Base-by-base conservation (phyloP, 2,888 invertebrate genomes). In the Rhabditoides inermis region DNA sequence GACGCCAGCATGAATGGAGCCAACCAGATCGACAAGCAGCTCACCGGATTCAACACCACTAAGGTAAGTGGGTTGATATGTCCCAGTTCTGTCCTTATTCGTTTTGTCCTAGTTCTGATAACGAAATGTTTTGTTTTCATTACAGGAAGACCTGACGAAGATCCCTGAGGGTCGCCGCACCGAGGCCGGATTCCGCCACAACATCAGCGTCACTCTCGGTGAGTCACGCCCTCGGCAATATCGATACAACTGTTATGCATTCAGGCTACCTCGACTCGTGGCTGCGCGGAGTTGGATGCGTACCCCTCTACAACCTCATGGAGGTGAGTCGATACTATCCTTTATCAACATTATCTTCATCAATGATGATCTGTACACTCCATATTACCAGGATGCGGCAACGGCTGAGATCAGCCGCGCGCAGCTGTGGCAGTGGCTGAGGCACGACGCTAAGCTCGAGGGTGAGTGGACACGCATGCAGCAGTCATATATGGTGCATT, bases 381-480 rank as follows among this genome's bases (percentile, higher is more conserved):
- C n/a, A n/a, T n/a, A n/a, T n/a, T n/a, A n/a, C n/a, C n/a, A n/a
- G n/a, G 86, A 86, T 73, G 85, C 85, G 0, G 85, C 86, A 3
- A 86, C 86, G 0, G 85, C 85, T 1, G 86, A 86, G 77, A 86
- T 86, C 70, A 85, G 85, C 0, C 79, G 85, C 48, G 83, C 82
- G 26, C 85, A 85, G 77, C 81, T 86, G 51, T 85, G 85, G 85
- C 85, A 86, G 75, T 86, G 85, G 84, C 82, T 85, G 53, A 78
- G 83, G 53, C 85, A 85, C 72, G 77, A 80, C 82, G 84, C 70
- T 78, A 79, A 47, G 73, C 78, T 20, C 64, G 78, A 53, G 53
- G 70, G 63, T 60, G 51, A 39, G 37, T 20, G 15, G 10, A 12
- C 10, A 12, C 7, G 7, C 35, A 32, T 7, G 15, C 35, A 32